A percentile compares a stretch with the other conserved stretches of the same genome.
Evolutionary conservation across 1,140 invertebrate genomes (phyloP).

Genomic region (Nylanderia fulva): DNA sequence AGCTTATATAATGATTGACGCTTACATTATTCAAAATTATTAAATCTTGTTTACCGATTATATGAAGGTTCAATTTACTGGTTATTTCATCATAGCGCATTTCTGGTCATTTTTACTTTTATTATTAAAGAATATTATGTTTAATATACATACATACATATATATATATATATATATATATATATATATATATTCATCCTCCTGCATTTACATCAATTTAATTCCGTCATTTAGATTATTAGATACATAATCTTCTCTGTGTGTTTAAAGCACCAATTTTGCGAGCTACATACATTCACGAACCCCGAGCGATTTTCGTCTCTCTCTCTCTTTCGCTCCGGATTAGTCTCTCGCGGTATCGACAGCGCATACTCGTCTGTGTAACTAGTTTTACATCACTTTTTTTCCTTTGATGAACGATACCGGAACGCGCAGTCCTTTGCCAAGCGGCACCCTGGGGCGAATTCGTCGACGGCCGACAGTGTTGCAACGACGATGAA

Average conservation of each 20-base stretch:
- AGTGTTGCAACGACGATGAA: slow-evolving; percentile 70
- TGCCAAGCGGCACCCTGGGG: slow-evolving; percentile 57
- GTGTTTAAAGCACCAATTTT: slow-evolving; percentile 6
- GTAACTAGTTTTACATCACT: slow-evolving; percentile 44
- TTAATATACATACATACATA: neutral
- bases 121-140: neutral
- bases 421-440: slow-evolving; percentile 44
- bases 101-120: slow-evolving; percentile 6
- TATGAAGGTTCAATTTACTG: slow-evolving; percentile 12
- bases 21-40: slow-evolving; percentile 34
- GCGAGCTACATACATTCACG: neutral
- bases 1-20: neutral
- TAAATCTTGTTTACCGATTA: slow-evolving; percentile 49
- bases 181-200: neutral
- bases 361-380: slow-evolving; percentile 41
- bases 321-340: too few relatives aligned
- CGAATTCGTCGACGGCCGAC: slow-evolving; percentile 53
- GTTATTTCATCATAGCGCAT: neutral
- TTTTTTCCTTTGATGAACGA: slow-evolving; percentile 62
- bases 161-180: neutral
- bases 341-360: slow-evolving; percentile 56
- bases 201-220: neutral
- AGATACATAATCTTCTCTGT: slow-evolving; percentile 14
- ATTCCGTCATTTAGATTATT: neutral
- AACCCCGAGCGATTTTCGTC: neutral